These are phyloP conservation scores for Megaustenia siamemsis DNA, from an alignment of 2,888 invertebrate genomes.

Conservation along the genomic window DNA sequence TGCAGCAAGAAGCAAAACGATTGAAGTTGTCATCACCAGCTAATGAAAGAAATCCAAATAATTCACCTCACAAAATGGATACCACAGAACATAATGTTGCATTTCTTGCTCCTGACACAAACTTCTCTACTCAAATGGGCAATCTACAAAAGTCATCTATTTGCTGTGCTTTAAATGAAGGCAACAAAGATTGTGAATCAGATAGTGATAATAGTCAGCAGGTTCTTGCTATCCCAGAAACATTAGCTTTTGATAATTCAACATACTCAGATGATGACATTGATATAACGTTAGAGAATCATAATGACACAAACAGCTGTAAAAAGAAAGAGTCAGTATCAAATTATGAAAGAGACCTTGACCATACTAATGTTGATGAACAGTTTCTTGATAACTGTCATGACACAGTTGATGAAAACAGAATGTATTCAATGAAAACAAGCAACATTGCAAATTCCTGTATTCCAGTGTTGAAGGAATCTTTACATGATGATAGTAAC, in stretches of 20 bases:
- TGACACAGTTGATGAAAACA: background rate
- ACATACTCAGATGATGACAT: background rate
- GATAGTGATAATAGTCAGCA: background rate
- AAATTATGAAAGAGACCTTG: background rate
- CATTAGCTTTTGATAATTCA: slow-evolving; percentile 21
- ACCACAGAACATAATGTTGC: background rate
- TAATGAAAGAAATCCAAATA: background rate
- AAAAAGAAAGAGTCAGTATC: background rate
- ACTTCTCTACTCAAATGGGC: background rate
- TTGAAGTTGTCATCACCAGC: background rate
- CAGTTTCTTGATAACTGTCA: background rate
- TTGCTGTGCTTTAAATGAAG: background rate
- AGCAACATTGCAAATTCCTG: background rate
- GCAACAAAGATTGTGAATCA: background rate
- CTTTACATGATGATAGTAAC: background rate
- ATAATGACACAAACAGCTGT: background rate
- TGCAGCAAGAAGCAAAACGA: slow-evolving; percentile 19
- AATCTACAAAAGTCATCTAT: background rate
- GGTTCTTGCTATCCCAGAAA: slow-evolving; percentile 31
- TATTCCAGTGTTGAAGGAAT: background rate
- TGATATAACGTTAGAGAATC: background rate
- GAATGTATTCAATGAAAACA: background rate
- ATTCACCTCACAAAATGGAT: background rate
- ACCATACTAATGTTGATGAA: background rate
- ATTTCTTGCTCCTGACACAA: slow-evolving; percentile 18